Conservation (phyloP, 2,888 invertebrate species). For the Scaptomyza polygonia region DNA sequence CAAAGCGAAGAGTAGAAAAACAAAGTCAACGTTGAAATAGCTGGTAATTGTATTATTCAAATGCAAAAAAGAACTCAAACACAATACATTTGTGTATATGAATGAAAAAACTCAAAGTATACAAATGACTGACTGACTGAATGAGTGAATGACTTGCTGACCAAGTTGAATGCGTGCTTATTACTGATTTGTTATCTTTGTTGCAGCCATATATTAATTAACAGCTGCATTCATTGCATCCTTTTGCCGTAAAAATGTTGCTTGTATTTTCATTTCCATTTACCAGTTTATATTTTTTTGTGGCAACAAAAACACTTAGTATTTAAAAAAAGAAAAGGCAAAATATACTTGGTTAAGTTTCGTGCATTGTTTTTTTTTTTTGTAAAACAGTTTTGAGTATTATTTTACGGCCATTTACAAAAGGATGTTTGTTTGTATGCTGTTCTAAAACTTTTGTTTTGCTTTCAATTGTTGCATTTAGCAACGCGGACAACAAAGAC, state of each 20-base stretch:
- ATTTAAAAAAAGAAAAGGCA: too few species aligned
- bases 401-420: too few species aligned
- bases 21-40: constrained; percentile 48
- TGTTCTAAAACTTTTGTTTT: constrained; percentile 4
- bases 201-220: constrained; percentile 26
- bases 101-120: constrained; percentile 15
- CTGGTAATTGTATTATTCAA: constrained; percentile 73
- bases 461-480: too few species aligned
- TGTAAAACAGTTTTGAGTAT: constrained; percentile 1
- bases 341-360: not conserved
- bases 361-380: not conserved
- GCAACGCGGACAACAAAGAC: too few species aligned
- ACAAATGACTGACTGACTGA: constrained; percentile 25
- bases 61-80: constrained; percentile 25
- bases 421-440: too few species aligned
- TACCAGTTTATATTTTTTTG: too few species aligned
- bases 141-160: constrained; percentile 31
- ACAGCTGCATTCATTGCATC: constrained; percentile 27
- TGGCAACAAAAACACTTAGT: too few species aligned
- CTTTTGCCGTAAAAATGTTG: not conserved
- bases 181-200: constrained; percentile 25
- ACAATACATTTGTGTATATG: constrained; percentile 18
- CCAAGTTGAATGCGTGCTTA: constrained; percentile 17
- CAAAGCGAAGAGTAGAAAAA: constrained; percentile 15
- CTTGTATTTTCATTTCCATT: too few species aligned